Evolutionary conservation across 2,797 vertebrate species (phyloP).

Genomic region (Tragopan temminckii): DNA sequence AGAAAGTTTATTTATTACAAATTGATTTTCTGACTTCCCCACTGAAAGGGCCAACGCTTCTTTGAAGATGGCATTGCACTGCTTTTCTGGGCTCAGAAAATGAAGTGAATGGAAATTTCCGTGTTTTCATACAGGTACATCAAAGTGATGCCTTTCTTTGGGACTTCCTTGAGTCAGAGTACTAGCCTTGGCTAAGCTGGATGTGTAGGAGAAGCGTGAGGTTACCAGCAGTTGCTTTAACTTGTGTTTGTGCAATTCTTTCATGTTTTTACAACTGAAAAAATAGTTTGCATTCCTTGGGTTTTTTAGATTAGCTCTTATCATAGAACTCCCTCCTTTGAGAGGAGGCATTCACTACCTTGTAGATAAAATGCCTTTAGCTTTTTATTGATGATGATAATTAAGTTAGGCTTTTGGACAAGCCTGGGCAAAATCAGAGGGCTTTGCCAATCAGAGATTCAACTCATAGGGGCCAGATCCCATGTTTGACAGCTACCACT

Average conservation of each 20-base stretch:
- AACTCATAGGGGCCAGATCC: background rate
- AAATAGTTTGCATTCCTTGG: constrained; percentile 76
- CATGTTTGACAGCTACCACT: background rate
- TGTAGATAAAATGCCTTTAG: constrained; percentile 63
- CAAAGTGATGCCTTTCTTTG: background rate
- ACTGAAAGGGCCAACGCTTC: background rate
- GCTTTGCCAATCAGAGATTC: background rate
- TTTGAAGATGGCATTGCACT: background rate
- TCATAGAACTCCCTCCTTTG: constrained; percentile 65
- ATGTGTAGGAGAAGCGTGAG: background rate
- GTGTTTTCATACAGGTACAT: background rate
- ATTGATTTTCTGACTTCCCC: background rate
- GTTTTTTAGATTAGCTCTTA: constrained; percentile 80
- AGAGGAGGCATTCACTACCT: constrained; percentile 55
- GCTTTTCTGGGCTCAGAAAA: background rate
- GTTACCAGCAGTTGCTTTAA: constrained; percentile 61
- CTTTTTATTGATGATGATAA: constrained; percentile 63
- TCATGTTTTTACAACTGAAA: constrained; percentile 71
- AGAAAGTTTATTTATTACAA: background rate
- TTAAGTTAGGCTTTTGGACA: constrained; percentile 44
- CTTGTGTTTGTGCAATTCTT: constrained; percentile 67
- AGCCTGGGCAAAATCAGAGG: constrained; percentile 27
- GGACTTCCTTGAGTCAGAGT: background rate
- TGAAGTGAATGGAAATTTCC: background rate
- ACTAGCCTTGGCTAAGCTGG: background rate